Evolutionary conservation across 2,797 vertebrate species (phyloP).

Genomic region (Falco cherrug): DNA sequence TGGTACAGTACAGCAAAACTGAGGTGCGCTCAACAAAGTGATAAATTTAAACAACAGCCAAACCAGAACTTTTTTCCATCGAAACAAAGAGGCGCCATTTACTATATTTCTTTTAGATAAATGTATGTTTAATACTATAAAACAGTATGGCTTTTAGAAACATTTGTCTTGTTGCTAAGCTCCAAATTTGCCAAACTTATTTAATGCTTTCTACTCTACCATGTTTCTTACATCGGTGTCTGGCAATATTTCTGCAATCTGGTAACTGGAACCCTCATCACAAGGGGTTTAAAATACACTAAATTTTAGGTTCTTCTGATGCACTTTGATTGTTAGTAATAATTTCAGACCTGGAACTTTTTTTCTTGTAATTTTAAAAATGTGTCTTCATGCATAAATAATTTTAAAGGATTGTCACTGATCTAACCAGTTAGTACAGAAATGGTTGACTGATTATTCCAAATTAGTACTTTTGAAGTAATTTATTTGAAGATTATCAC

Average conservation of each 20-base stretch:
- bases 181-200: slow-evolving; percentile 21
- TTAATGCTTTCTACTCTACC: background rate
- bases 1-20: slow-evolving; percentile 66
- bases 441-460: background rate
- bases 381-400: background rate
- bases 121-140: slow-evolving; percentile 49
- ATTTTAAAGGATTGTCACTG: background rate
- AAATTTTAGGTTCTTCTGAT: background rate
- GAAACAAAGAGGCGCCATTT: slow-evolving; percentile 16
- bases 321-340: background rate
- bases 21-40: slow-evolving; percentile 56
- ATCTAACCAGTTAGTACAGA: background rate
- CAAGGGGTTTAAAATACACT: background rate
- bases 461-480: background rate
- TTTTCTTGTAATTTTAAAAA: background rate
- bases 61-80: slow-evolving; percentile 11
- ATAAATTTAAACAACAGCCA: slow-evolving; percentile 62
- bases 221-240: background rate
- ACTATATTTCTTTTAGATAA: slow-evolving; percentile 32
- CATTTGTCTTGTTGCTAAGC: slow-evolving; percentile 19
- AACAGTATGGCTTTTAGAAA: slow-evolving; percentile 13
- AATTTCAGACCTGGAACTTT: background rate
- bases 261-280: background rate
- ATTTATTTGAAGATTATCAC: background rate
- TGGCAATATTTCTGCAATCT: slow-evolving; percentile 18